A percentile compares a stretch with the other conserved stretches of the same genome.
phyloP scores from a whole-genome alignment of 2,888 invertebrate genomes.

The Kuschelorhynchus macadamiae region DNA sequence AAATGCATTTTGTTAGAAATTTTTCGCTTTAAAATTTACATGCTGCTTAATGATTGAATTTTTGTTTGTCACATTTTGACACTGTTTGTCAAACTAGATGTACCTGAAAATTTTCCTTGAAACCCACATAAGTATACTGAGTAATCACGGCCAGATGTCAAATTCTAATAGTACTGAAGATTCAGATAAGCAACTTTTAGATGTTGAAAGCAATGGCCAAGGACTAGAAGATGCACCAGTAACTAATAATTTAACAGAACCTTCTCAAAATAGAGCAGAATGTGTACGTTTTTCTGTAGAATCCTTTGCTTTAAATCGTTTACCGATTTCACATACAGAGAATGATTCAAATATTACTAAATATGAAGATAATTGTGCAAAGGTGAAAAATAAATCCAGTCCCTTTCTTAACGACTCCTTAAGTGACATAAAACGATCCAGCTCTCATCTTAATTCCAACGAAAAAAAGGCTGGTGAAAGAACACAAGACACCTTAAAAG shows the following conservation, averaged over 20 bases:
- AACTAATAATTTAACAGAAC: too few species aligned
- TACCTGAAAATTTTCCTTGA: not conserved
- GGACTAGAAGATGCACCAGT: too few species aligned
- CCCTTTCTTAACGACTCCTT: not conserved
- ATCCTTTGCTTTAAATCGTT: not conserved
- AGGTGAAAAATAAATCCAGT: not conserved
- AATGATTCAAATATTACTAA: not conserved
- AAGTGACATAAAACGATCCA: too few species aligned
- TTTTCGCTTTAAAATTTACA: not conserved
- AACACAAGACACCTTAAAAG: too few species aligned
- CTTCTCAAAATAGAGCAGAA: not conserved
- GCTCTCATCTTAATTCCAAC: too few species aligned
- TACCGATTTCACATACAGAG: not conserved
- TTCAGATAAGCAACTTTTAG: not conserved
- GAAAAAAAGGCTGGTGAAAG: too few species aligned
- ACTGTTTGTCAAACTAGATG: not conserved
- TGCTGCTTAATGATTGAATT: not conserved
- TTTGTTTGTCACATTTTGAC: too few species aligned
- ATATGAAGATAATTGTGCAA: not conserved
- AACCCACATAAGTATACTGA: not conserved
- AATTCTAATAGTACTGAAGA: not conserved
- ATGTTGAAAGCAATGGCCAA: not conserved
- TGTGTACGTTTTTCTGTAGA: not conserved
- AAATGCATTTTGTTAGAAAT: constrained; percentile 16
- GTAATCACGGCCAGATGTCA: not conserved